Conservation (phyloP, 2,888 invertebrate genomes). For the Cosmopolites sordidus region DNA sequence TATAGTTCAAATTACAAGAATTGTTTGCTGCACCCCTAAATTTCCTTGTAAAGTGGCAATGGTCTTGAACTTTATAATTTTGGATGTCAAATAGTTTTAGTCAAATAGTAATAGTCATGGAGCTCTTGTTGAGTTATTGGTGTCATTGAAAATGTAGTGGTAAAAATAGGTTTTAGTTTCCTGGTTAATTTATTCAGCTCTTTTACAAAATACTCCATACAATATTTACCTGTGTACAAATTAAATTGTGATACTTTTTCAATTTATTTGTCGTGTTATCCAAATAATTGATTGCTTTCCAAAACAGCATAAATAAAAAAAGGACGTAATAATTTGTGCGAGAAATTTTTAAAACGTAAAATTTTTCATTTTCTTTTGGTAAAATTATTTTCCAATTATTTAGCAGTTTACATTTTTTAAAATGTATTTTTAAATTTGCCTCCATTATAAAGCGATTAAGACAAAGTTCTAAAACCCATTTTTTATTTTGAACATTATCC, state of each 20-base stretch:
- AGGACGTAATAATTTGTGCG: constrained; percentile 1
- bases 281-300: constrained; percentile 1
- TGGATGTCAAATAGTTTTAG: too few relatives aligned
- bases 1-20: constrained; percentile 17
- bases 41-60: constrained; percentile 13
- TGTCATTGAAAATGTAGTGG: too few relatives aligned
- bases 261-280: too few relatives aligned
- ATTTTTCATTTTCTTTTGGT: constrained; percentile 3
- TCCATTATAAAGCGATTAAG: constrained; percentile 3
- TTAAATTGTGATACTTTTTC: too few relatives aligned
- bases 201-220: constrained; percentile 12
- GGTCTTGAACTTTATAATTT: constrained; percentile 15
- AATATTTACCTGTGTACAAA: constrained; percentile 6
- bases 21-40: constrained; percentile 11
- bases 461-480: constrained; percentile 4
- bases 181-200: constrained; percentile 2
- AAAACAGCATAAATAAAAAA: constrained; percentile 11
- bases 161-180: too few relatives aligned
- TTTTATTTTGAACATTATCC: constrained; percentile 1
- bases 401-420: constrained; percentile 3
- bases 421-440: constrained; percentile 1
- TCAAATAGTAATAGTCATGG: too few relatives aligned
- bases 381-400: constrained; percentile 2
- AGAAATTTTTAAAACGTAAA: constrained; percentile 4
- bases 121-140: too few relatives aligned